These are phyloP conservation scores for Notechis scutatus DNA, from an alignment of 2,113 vertebrate species.

Conservation along the genomic window DNA sequence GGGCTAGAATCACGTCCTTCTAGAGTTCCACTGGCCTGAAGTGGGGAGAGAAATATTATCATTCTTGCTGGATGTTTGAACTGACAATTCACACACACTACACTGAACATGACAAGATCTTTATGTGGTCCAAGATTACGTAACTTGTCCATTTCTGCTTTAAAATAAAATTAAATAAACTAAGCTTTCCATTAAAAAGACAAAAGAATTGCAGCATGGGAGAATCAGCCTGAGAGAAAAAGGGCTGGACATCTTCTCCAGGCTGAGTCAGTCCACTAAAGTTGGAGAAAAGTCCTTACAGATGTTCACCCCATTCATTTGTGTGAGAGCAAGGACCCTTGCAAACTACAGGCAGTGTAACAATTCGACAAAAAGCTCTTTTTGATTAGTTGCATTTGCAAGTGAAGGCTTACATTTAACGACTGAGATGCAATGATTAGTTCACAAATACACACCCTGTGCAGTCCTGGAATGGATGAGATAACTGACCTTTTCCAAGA, in stretches of 20 bases:
- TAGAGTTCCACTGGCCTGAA: not conserved
- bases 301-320: not conserved
- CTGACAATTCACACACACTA: too few relatives aligned
- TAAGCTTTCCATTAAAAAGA: not conserved
- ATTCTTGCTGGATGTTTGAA: not conserved
- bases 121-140: not conserved
- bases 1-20: not conserved
- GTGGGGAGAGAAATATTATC: not conserved
- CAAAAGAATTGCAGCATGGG: not conserved
- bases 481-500: slow-evolving; percentile 4
- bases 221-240: not conserved
- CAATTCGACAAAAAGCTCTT: not conserved
- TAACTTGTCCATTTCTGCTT: not conserved
- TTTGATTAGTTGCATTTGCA: not conserved
- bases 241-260: not conserved
- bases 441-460: not conserved
- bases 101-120: not conserved
- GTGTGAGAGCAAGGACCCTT: not conserved
- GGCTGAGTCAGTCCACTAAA: not conserved
- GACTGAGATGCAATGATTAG: not conserved
- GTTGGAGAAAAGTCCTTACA: not conserved
- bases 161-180: not conserved
- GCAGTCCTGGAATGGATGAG: not conserved
- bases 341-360: not conserved
- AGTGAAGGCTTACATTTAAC: not conserved